Conservation (phyloP, 2,113 vertebrate species). For the Hippocampus comes region DNA sequence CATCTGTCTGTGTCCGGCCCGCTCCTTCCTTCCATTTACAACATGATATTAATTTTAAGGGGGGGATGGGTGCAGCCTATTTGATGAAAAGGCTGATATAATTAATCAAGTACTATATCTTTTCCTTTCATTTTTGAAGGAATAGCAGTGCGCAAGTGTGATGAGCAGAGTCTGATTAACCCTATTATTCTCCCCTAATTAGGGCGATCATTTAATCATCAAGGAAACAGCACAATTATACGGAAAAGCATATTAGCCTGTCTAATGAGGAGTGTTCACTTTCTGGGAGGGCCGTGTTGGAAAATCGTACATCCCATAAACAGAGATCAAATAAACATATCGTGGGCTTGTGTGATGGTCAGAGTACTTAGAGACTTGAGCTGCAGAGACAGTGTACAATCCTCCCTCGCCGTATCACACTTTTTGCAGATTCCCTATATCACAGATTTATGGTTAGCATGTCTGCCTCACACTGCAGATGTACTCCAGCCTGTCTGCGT, state of each 20-base stretch:
- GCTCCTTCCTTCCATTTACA: slow-evolving; percentile 92
- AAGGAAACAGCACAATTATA: slow-evolving; percentile 79
- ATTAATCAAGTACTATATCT: slow-evolving; percentile 88
- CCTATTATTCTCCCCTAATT: slow-evolving; percentile 87
- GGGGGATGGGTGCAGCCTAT: slow-evolving; percentile 61
- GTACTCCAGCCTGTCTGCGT: too few relatives aligned
- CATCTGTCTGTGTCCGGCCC: slow-evolving; percentile 84
- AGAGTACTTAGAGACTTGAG: slow-evolving; percentile 32
- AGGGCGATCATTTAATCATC: slow-evolving; percentile 94
- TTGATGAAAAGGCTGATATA: slow-evolving; percentile 85
- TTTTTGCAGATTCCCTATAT: background rate
- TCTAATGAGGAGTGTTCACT: slow-evolving; percentile 71
- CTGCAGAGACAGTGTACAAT: background rate
- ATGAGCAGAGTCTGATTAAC: slow-evolving; percentile 86
- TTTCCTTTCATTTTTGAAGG: slow-evolving; percentile 80
- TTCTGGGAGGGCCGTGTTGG: slow-evolving; percentile 72
- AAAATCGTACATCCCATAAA: slow-evolving; percentile 67
- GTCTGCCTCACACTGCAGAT: too few relatives aligned
- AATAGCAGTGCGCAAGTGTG: slow-evolving; percentile 80
- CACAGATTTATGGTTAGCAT: background rate
- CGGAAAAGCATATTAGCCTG: slow-evolving; percentile 73
- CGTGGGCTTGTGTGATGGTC: slow-evolving; percentile 28
- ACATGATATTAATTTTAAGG: slow-evolving; percentile 87
- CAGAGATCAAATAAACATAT: slow-evolving; percentile 54
- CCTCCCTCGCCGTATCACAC: background rate